Conservation (phyloP, 2,888 invertebrate genomes). For the Esperia sulphurella region DNA sequence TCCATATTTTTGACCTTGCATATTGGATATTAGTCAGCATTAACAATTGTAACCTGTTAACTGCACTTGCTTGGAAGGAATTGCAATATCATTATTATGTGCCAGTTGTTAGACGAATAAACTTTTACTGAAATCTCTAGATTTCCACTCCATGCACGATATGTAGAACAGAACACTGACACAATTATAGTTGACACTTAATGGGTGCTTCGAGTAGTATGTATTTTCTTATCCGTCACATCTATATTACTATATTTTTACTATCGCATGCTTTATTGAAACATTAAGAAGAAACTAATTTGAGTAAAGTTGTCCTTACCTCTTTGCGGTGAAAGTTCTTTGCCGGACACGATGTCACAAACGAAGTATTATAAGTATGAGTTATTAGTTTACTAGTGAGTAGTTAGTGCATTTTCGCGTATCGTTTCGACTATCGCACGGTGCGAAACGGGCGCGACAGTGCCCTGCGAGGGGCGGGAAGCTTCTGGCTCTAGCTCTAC, state of each 20-base stretch:
- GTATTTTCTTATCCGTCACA: slow-evolving; percentile 29
- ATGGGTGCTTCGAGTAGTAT: slow-evolving; percentile 27
- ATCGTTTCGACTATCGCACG: slow-evolving; percentile 9
- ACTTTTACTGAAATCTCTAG: neutral
- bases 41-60: neutral
- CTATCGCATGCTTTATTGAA: slow-evolving; percentile 37
- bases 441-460: slow-evolving; percentile 35
- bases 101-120: too few relatives aligned
- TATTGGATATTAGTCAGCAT: neutral
- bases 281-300: slow-evolving; percentile 30
- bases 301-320: slow-evolving; percentile 30
- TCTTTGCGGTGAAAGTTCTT: slow-evolving; percentile 24
- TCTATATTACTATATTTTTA: slow-evolving; percentile 45
- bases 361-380: slow-evolving; percentile 4
- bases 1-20: too few relatives aligned
- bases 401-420: too few relatives aligned
- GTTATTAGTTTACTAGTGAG: too few relatives aligned
- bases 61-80: too few relatives aligned
- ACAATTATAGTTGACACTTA: slow-evolving; percentile 23
- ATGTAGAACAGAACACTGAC: slow-evolving; percentile 10
- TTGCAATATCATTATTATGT: too few relatives aligned
- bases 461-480: slow-evolving; percentile 38
- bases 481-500: slow-evolving; percentile 28
- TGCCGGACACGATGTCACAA: slow-evolving; percentile 27
- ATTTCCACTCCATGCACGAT: neutral